Evolutionary conservation across 2,888 invertebrate genomes (phyloP).

Genomic region (Diarsia dahlii): DNA sequence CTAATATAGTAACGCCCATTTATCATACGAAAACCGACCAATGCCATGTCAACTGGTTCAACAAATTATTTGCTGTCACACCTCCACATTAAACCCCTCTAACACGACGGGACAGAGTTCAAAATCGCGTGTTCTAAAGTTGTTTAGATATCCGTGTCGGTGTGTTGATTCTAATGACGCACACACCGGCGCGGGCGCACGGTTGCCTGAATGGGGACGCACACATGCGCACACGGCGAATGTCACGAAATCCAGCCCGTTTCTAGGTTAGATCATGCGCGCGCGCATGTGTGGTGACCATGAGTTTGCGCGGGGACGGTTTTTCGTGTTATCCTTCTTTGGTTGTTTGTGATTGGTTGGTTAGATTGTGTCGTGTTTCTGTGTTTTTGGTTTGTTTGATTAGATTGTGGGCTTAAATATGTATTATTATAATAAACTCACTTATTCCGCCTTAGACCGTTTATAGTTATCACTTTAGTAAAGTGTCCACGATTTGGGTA

Average conservation of each 20-base stretch:
- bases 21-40: conserved; percentile 87
- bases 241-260: conserved; percentile 89
- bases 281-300: conserved; percentile 80
- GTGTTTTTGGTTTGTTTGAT: not conserved
- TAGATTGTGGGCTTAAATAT: not conserved
- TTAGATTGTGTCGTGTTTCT: conserved; percentile 30
- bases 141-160: conserved; percentile 67
- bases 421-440: not conserved
- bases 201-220: conserved; percentile 76
- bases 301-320: conserved; percentile 59
- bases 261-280: conserved; percentile 89
- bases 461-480: not conserved
- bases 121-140: conserved; percentile 58
- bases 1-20: conserved; percentile 86
- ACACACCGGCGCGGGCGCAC: conserved; percentile 72
- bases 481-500: not conserved
- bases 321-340: conserved; percentile 62
- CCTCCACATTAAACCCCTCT: conserved; percentile 57
- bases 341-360: conserved; percentile 18
- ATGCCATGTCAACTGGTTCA: conserved; percentile 83
- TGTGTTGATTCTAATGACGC: conserved; percentile 71
- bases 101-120: conserved; percentile 59
- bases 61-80: conserved; percentile 70
- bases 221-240: conserved; percentile 77
- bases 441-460: not conserved